Percentiles rank a stretch among this genome's conserved stretches.
These are phyloP conservation scores for Pseudanteris insignis DNA, from an alignment of 2,888 invertebrate species.

Conservation along the genomic window DNA sequence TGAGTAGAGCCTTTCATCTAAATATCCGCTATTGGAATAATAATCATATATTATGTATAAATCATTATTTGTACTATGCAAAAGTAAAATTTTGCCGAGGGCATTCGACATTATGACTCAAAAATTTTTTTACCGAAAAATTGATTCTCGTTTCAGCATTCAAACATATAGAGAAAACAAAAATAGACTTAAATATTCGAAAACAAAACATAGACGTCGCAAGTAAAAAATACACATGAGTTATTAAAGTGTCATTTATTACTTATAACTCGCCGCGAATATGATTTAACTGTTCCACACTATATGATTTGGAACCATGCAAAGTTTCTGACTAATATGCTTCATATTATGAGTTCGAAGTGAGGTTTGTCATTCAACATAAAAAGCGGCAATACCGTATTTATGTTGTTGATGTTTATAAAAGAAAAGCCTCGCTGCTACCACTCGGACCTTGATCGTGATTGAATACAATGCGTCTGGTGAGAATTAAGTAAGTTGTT, in stretches of 20 bases:
- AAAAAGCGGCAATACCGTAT: conserved; percentile 1
- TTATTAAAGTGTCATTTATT: too few species aligned
- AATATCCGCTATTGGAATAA: conserved; percentile 54
- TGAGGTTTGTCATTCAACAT: conserved; percentile 9
- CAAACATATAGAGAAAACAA: conserved; percentile 1
- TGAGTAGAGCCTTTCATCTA: conserved; percentile 63
- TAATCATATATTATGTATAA: conserved; percentile 53
- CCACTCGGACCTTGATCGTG: conserved; percentile 48
- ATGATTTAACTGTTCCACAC: too few species aligned
- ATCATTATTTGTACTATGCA: conserved; percentile 66
- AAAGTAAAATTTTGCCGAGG: conserved; percentile 57
- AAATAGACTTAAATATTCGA: too few species aligned
- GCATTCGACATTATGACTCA: conserved; percentile 45
- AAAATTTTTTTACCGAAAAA: conserved; percentile 40
- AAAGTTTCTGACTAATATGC: too few species aligned
- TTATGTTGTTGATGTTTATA: too few species aligned
- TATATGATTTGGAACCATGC: too few species aligned
- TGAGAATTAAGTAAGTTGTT: conserved; percentile 51
- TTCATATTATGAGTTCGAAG: too few species aligned
- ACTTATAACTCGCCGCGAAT: conserved; percentile 8
- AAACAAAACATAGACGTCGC: too few species aligned
- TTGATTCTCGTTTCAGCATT: conserved; percentile 6
- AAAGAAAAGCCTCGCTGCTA: conserved; percentile 33
- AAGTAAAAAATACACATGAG: conserved; percentile 27
- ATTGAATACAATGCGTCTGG: conserved; percentile 51